phyloP scores from a whole-genome alignment of 1,140 invertebrate genomes.

The Macrosteles quadrilineatus region DNA sequence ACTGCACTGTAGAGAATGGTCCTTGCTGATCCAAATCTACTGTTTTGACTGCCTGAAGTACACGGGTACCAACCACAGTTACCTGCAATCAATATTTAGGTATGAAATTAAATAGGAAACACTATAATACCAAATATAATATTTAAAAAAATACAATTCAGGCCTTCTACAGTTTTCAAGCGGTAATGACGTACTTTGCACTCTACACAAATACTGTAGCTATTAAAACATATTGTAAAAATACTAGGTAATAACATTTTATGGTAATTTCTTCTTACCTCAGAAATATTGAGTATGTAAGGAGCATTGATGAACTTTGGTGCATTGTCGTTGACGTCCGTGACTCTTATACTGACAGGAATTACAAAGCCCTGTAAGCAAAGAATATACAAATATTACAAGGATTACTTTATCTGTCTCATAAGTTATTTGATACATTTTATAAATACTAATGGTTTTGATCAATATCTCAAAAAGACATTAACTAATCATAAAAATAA shows the following conservation, averaged over 20 bases:
- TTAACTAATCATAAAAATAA: too few relatives aligned
- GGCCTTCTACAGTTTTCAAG: too few relatives aligned
- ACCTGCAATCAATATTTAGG: conserved; percentile 55
- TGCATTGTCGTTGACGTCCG: conserved; percentile 90
- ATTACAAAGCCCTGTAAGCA: conserved; percentile 75
- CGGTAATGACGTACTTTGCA: too few relatives aligned
- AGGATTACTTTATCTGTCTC: neutral
- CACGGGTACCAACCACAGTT: conserved; percentile 76
- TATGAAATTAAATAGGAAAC: neutral
- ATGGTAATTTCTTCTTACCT: conserved; percentile 56
- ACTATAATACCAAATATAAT: too few relatives aligned
- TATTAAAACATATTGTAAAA: too few relatives aligned
- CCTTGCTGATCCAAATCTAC: conserved; percentile 85
- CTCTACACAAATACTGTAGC: too few relatives aligned
- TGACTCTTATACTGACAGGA: conserved; percentile 88
- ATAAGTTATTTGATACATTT: too few relatives aligned
- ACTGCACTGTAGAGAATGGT: conserved; percentile 85
- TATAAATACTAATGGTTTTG: too few relatives aligned
- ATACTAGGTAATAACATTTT: too few relatives aligned
- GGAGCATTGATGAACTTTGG: conserved; percentile 81
- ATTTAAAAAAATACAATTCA: too few relatives aligned
- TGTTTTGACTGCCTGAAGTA: conserved; percentile 75
- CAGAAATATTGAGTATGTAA: conserved; percentile 80
- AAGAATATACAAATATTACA: conserved; percentile 16
- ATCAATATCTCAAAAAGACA: too few relatives aligned